Evolutionary conservation across 2,113 vertebrate species (phyloP).

Genomic region (Acanthisitta chloris): DNA sequence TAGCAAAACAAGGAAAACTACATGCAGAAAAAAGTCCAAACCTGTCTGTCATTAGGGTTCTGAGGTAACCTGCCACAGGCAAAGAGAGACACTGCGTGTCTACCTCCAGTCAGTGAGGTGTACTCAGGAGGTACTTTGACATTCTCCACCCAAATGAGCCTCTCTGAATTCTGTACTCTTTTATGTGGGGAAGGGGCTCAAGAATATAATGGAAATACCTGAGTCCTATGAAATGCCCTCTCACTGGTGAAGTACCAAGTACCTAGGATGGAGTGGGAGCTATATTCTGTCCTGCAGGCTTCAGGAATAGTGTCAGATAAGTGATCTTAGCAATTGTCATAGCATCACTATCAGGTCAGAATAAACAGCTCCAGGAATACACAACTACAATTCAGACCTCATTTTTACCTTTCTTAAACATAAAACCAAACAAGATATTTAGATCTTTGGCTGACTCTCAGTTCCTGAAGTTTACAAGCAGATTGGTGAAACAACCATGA

Average conservation of each 20-base stretch:
- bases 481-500: neutral
- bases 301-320: neutral
- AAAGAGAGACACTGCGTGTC: neutral
- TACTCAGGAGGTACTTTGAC: neutral
- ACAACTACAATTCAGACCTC: neutral
- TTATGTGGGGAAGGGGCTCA: neutral
- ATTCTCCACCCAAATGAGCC: neutral
- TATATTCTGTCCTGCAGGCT: neutral
- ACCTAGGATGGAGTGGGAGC: neutral
- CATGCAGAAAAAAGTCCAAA: neutral
- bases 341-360: neutral
- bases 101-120: neutral
- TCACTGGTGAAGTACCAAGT: neutral
- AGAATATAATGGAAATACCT: neutral
- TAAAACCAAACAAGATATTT: neutral
- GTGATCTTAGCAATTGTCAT: neutral
- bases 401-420: neutral
- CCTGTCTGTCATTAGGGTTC: neutral
- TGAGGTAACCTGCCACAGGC: neutral
- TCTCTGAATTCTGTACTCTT: neutral
- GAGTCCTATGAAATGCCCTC: neutral
- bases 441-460: neutral
- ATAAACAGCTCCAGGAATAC: neutral
- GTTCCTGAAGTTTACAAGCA: neutral
- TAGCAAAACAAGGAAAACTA: conserved; percentile 3